A percentile compares a stretch with the other conserved stretches of the same genome.
These are phyloP conservation scores for Caracal caracal DNA, from an alignment of 2,113 vertebrate species.

Conservation along the genomic window DNA sequence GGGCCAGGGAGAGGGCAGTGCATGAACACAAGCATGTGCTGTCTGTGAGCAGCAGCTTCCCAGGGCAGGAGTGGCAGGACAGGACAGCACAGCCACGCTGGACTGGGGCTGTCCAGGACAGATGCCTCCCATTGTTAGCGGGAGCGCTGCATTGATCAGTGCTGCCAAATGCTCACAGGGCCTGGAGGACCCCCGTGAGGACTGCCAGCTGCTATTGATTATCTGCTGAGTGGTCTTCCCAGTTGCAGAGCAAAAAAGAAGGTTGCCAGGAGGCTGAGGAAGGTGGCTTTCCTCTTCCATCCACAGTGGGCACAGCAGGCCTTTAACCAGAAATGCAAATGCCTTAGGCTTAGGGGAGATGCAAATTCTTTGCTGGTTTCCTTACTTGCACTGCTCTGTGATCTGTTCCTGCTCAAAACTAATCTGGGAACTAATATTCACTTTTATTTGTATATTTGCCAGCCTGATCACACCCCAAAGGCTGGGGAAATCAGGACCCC, in stretches of 20 bases:
- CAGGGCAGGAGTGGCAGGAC: not conserved
- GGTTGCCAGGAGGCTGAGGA: not conserved
- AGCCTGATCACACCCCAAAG: not conserved
- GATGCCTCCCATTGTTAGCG: not conserved
- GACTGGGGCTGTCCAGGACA: not conserved
- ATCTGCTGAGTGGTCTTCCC: not conserved
- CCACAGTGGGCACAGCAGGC: not conserved
- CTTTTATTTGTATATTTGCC: not conserved
- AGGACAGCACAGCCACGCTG: not conserved
- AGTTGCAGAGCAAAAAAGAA: not conserved
- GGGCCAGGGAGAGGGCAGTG: not conserved
- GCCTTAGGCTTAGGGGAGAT: not conserved
- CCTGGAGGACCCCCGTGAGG: not conserved
- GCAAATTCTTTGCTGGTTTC: slow-evolving; percentile 30
- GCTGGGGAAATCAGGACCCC: not conserved
- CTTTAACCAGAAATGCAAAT: not conserved
- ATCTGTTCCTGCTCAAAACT: not conserved
- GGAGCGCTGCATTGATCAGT: not conserved
- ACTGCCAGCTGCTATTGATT: not conserved
- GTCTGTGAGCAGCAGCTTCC: not conserved
- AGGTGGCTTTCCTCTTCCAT: not conserved
- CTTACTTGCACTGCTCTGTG: not conserved
- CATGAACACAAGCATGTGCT: not conserved
- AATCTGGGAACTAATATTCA: not conserved
- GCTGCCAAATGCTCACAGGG: not conserved